Evolutionary conservation across 2,888 invertebrate species (phyloP), one percentile per base, ranked within the genome.

Genomic region (Nomada ruficornis): DNA sequence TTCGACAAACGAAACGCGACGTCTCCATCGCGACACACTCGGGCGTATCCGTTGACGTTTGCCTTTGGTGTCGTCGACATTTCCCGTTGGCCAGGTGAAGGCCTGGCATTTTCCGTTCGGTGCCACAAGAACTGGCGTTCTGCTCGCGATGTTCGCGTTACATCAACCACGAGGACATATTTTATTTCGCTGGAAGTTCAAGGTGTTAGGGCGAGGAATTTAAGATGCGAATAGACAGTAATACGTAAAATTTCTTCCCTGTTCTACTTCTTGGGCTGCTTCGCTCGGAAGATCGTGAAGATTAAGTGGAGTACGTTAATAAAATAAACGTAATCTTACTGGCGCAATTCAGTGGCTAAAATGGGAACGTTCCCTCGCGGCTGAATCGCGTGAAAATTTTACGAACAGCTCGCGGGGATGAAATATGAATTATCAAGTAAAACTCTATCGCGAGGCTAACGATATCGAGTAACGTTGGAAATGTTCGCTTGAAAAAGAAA

Each of bases 11-110:
- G 81, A 78, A 80, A 82, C 73, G 36, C 80, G 86, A 84, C 82
- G 69, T 78, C 67, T 57, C 65, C 57, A 52, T 52, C 62, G 47
- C 64, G 69, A 68, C 64, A 80, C 75, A 79, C 62, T 68, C 36
- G 60, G 71, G 62, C 15, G 77, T 77, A 83, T 74, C 79, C 75
- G 82, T 67, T 85, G 83, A 84, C 84, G 87, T 87, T 83, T 83
- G 75, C 82, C 85, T 80, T 85, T 72, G 84, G 77, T 74, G 69
- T 75, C 88, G 85, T 82, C 89, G 88, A 90, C 90, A 91, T 91
- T 90, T 89, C 88, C 87, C 85, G 84, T 85, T 80, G 87, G 89
- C 82, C 85, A 71, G 63, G 57, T 63, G 63, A 71, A 68, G 70
- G 52, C 68, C 52, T 84, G 87, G 74, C 86, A 89, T 88, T 88